Evolutionary conservation across 2,888 invertebrate species (phyloP).

Genomic region (Rotaria sp.): DNA sequence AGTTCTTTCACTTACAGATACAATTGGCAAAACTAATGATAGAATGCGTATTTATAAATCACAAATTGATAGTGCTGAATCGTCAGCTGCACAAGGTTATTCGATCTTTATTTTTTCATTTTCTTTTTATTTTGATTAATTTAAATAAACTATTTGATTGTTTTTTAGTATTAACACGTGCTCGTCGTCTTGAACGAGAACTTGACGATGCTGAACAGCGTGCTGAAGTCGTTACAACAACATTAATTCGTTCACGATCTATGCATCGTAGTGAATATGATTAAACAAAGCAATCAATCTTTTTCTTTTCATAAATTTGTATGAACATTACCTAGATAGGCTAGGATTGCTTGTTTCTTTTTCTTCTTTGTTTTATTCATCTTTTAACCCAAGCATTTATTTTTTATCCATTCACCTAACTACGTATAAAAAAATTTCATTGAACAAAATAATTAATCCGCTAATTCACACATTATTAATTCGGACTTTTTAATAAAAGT

Average conservation of each 20-base stretch:
- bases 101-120: no score
- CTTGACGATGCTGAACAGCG: constrained; percentile 40
- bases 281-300: background rate
- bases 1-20: constrained; percentile 37
- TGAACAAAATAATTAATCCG: background rate
- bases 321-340: background rate
- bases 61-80: constrained; percentile 38
- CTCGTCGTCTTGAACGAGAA: constrained; percentile 38
- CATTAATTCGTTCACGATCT: constrained; percentile 34
- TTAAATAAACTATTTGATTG: background rate
- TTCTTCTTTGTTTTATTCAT: background rate
- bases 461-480: no score
- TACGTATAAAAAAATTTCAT: background rate
- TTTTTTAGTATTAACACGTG: constrained; percentile 15
- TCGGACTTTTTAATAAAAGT: no score
- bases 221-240: constrained; percentile 39
- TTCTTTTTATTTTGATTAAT: background rate
- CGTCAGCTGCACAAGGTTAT: background rate
- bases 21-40: constrained; percentile 36
- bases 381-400: background rate
- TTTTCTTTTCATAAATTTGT: background rate
- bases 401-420: background rate
- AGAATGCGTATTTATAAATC: constrained; percentile 38
- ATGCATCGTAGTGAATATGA: constrained; percentile 7
- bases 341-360: constrained; percentile 11